These are phyloP conservation scores for Drosophila rufa DNA, from an alignment of 1,140 invertebrate genomes.

Conservation along the genomic window DNA sequence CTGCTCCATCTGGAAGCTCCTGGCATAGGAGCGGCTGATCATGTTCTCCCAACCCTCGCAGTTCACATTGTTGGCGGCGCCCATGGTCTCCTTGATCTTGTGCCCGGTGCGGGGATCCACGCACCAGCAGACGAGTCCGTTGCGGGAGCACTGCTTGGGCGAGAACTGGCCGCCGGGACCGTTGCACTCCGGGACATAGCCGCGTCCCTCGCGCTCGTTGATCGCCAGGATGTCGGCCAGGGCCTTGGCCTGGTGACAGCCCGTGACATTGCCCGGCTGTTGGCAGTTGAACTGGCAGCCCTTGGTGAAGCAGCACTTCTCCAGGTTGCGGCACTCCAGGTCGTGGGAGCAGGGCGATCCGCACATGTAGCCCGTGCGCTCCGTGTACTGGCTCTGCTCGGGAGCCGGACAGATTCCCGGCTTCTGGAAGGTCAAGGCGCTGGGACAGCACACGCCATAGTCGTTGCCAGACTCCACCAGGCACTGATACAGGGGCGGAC, in stretches of 20 bases:
- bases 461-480: conserved; percentile 91
- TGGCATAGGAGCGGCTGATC: conserved; percentile 83
- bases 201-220: conserved; percentile 91
- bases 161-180: conserved; percentile 89
- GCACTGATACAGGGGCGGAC: conserved; percentile 92
- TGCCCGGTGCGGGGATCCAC: conserved; percentile 90
- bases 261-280: conserved; percentile 89
- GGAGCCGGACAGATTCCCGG: conserved; percentile 90
- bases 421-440: conserved; percentile 90
- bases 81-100: conserved; percentile 92
- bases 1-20: conserved; percentile 85
- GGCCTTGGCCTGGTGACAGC: conserved; percentile 91
- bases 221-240: conserved; percentile 91
- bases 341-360: conserved; percentile 90
- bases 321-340: conserved; percentile 91
- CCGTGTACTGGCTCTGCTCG: conserved; percentile 80
- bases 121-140: conserved; percentile 95
- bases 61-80: conserved; percentile 89
- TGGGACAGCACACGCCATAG: conserved; percentile 95
- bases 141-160: conserved; percentile 91
- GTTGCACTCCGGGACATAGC: conserved; percentile 93
- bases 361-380: conserved; percentile 86
- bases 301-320: conserved; percentile 92
- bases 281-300: conserved; percentile 89
- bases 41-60: conserved; percentile 86